Evolutionary conservation across 2,888 invertebrate species (phyloP), one percentile per base, ranked within the genome.

Genomic region (Acleris holmiana): DNA sequence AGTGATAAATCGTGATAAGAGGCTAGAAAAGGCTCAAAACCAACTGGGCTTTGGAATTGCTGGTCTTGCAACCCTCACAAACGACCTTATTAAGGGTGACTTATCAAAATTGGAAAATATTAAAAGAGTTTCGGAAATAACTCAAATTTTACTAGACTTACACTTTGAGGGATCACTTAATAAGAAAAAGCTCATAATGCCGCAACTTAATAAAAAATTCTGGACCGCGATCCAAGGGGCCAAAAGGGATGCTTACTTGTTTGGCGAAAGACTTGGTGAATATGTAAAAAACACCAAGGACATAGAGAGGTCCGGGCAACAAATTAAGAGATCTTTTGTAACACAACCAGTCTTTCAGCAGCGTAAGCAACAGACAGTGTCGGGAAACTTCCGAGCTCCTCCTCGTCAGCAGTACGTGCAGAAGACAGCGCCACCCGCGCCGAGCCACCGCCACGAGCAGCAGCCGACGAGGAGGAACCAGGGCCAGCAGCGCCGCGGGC

Each of bases 211-310:
- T 23, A 23, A 23, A 23, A 23, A 23, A 54, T 41, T 19, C 19
- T 55, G 44, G 21, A 55, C 7, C 7, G 46, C 44, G 8, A 55
- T 55, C 7, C 19, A 55, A 55, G 55, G 55, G 2, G 44, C 46
- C n/a, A 55, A 55, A 44, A 44, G 55, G n/a, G 61, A 54, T 10
- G 21, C 13, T 5, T 54, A 46, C 23, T 29, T 61, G n/a, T 61
- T 61, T n/a, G 60, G 60, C 2, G 53, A 53, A 4, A 53, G 54
- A 47, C 19, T 54, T 18, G 54, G 61, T 13, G 54, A 61, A n/a
- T 48, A 54, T 15, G 48, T 61, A 6, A 61, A 47, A 21, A 61
- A 47, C n/a, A 10, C 54, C 10, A 54, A 61, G 23, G 54, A 47
- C 2, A 54, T 54, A 2, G 61, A 47, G 21, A 53, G 54, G 29